Conservation (phyloP, 2,113 vertebrate genomes). For the Chamaea fasciata region DNA sequence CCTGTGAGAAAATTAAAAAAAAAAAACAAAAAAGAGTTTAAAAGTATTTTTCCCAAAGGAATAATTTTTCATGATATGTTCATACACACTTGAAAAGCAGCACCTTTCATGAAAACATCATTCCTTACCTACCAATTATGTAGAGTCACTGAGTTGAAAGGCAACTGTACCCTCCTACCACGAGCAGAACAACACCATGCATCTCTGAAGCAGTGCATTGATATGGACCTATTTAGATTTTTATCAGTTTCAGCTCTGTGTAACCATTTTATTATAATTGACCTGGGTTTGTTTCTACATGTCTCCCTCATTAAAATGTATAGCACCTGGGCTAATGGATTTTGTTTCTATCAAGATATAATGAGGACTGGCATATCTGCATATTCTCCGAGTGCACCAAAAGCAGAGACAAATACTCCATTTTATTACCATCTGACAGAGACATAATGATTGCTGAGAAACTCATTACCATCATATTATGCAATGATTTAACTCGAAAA, state of each 20-base stretch:
- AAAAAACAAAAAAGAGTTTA: background rate
- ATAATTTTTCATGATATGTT: background rate
- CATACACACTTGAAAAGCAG: background rate
- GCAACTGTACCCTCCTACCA: background rate
- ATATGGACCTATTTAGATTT: slow-evolving; percentile 55
- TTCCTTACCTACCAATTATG: background rate
- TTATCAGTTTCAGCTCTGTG: slow-evolving; percentile 59
- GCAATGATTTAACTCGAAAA: slow-evolving; percentile 68
- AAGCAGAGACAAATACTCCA: slow-evolving; percentile 60
- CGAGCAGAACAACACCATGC: background rate
- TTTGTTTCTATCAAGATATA: slow-evolving; percentile 70
- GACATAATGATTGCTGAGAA: slow-evolving; percentile 73
- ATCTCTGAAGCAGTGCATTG: slow-evolving; percentile 1
- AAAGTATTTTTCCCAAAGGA: background rate
- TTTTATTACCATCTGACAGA: slow-evolving; percentile 73
- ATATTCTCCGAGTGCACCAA: slow-evolving; percentile 41
- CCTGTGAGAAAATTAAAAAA: background rate
- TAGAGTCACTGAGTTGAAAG: background rate
- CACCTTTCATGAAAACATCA: background rate
- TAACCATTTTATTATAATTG: slow-evolving; percentile 64
- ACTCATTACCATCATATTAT: slow-evolving; percentile 72
- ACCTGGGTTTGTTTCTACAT: slow-evolving; percentile 64
- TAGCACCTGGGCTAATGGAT: slow-evolving; percentile 69
- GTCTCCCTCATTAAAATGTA: slow-evolving; percentile 67
- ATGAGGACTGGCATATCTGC: slow-evolving; percentile 71